Conservation (phyloP, 2,797 vertebrate genomes). For the Catharus ustulatus region DNA sequence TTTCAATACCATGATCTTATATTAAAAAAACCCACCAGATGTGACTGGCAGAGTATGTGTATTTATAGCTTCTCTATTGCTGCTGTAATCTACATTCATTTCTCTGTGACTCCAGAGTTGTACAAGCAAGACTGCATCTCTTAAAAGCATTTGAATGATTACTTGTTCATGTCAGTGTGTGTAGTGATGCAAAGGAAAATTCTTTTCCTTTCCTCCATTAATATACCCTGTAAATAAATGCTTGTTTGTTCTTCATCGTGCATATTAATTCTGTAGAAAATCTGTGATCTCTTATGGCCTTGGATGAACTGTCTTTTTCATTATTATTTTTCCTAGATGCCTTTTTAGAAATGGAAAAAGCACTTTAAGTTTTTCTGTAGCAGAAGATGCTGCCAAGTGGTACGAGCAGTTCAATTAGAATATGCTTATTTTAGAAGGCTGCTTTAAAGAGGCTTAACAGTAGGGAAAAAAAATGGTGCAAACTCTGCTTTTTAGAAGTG, state of each 20-base stretch:
- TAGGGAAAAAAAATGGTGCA: constrained; percentile 31
- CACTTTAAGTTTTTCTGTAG: background rate
- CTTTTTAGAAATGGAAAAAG: constrained; percentile 5
- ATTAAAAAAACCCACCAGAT: constrained; percentile 49
- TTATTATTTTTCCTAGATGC: background rate
- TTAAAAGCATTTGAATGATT: constrained; percentile 71
- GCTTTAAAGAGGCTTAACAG: constrained; percentile 40
- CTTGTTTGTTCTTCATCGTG: background rate
- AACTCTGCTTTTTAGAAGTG: constrained; percentile 51
- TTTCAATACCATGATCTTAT: constrained; percentile 54
- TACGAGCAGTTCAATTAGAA: constrained; percentile 33
- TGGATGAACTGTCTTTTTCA: background rate
- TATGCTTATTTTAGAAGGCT: constrained; percentile 52
- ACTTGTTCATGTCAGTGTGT: constrained; percentile 51
- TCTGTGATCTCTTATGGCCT: constrained; percentile 7
- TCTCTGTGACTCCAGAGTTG: constrained; percentile 53
- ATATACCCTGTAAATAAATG: constrained; percentile 40
- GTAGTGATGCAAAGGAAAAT: constrained; percentile 47
- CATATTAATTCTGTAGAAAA: constrained; percentile 40
- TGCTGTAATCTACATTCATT: constrained; percentile 71
- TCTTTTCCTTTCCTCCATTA: constrained; percentile 31
- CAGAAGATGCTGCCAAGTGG: constrained; percentile 10
- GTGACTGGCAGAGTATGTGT: constrained; percentile 57
- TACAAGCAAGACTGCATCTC: constrained; percentile 58
- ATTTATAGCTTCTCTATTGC: constrained; percentile 73